Base-by-base conservation (phyloP, 2,888 invertebrate genomes). In the Philopedon plagiatum region DNA sequence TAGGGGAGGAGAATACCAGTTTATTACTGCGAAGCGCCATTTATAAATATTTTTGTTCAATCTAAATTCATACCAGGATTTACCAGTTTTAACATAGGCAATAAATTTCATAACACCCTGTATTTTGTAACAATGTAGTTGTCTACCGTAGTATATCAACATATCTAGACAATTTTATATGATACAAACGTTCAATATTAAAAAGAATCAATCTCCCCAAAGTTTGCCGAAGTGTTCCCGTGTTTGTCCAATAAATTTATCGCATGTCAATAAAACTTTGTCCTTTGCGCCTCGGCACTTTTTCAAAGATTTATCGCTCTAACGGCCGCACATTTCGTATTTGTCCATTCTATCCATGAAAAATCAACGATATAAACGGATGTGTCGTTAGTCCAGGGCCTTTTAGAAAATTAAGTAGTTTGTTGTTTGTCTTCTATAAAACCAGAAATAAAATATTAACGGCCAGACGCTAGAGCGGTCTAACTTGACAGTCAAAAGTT, bases 271-370 rank as follows among this genome's bases (percentile, higher is more conserved):
- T 71, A 57, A 71, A 71, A 71, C 64, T 64, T 71, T 64, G 64
- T 71, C 60, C 71, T 60, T 18, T 32, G 34, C 44, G 37, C 34
- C 26, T 71, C 71, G 58, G 46, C 51, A 71, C 64, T 71, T 64
- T 64, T 57, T 29, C 26, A 60, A 51, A 70, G 70, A 70, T 70
- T 70, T 70, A 70, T 70, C 57, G 64, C n/a, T 29, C 11, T n/a
- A 29, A 57, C 60, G 19, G 51, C 65, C 71, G 32, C 71, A 65
- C 71, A 60, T 71, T 70, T 71, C 60, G 71, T 65, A 71, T 71
- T 65, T 65, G 71, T 71, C 71, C 71, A 58, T 21, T 71, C 64
- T 64, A 49, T 64, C 64, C 65, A 29, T 71, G 71, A 71, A 71
- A 71, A 64, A 71, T 71, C 71, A 71, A 60, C 58, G 64, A 49